These are phyloP conservation scores for Rhynchophorus ferrugineus DNA, from an alignment of 1,140 invertebrate genomes.

Conservation along the genomic window DNA sequence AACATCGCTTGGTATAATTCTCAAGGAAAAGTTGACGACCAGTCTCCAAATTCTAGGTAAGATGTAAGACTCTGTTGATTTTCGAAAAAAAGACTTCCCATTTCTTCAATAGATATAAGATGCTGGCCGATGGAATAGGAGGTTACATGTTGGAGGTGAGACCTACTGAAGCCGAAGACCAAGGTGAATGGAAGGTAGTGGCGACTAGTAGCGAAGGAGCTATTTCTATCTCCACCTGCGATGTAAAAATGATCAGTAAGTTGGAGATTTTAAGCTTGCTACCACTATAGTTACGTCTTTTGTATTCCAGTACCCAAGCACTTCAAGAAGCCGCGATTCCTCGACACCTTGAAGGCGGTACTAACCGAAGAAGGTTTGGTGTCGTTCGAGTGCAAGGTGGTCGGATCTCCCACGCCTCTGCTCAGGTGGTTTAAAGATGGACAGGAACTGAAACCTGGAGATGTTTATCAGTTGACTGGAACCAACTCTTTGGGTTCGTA, in stretches of 20 bases:
- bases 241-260: slow-evolving; percentile 65
- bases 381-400: slow-evolving; percentile 88
- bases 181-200: slow-evolving; percentile 84
- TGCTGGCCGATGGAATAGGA: slow-evolving; percentile 71
- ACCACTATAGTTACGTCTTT: background rate
- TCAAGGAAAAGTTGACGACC: slow-evolving; percentile 60
- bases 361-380: slow-evolving; percentile 85
- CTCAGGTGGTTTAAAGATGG: slow-evolving; percentile 88
- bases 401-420: slow-evolving; percentile 79
- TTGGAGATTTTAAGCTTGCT: slow-evolving; percentile 3
- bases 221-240: slow-evolving; percentile 62
- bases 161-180: slow-evolving; percentile 66
- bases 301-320: slow-evolving; percentile 71
- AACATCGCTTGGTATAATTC: slow-evolving; percentile 78
- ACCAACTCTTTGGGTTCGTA: slow-evolving; percentile 50
- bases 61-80: too few relatives aligned
- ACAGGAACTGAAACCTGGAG: slow-evolving; percentile 81
- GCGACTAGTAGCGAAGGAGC: slow-evolving; percentile 64
- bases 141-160: slow-evolving; percentile 67
- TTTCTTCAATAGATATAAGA: slow-evolving; percentile 46
- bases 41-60: slow-evolving; percentile 43
- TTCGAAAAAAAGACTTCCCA: too few relatives aligned
- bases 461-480: slow-evolving; percentile 85
- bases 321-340: slow-evolving; percentile 78
- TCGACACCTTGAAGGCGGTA: slow-evolving; percentile 80